A percentile compares a stretch with the other conserved stretches of the same genome.
Evolutionary conservation across 2,797 vertebrate species (phyloP).

Genomic region (Syngnathus rostellatus): DNA sequence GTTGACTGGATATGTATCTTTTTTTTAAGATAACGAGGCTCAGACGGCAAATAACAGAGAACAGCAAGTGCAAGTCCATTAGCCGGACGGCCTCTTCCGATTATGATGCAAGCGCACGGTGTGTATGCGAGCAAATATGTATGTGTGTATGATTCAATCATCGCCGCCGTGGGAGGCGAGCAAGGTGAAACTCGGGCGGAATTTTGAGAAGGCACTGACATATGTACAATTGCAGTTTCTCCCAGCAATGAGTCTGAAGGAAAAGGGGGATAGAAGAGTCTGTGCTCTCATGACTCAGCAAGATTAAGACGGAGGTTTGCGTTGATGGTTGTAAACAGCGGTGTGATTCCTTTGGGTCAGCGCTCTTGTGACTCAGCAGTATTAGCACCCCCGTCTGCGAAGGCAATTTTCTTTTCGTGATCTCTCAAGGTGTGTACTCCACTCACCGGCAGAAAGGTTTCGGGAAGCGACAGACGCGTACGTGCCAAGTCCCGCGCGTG

Average conservation of each 20-base stretch:
- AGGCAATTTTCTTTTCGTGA: slow-evolving; percentile 9
- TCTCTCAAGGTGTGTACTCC: not conserved
- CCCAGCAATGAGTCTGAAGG: too few species aligned
- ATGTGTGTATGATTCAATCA: slow-evolving; percentile 30
- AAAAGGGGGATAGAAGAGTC: not conserved
- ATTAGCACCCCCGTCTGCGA: slow-evolving; percentile 7
- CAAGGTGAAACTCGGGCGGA: slow-evolving; percentile 51
- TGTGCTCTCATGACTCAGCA: not conserved
- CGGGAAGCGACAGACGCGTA: slow-evolving; percentile 18
- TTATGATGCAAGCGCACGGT: slow-evolving; percentile 18
- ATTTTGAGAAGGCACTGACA: slow-evolving; percentile 33
- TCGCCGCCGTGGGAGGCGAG: slow-evolving; percentile 44
- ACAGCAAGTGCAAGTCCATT: slow-evolving; percentile 4
- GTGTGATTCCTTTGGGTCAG: slow-evolving; percentile 8
- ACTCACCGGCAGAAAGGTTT: slow-evolving; percentile 10
- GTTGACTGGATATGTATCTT: too few species aligned
- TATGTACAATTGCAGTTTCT: too few species aligned
- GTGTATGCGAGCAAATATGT: slow-evolving; percentile 6
- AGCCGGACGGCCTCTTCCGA: not conserved
- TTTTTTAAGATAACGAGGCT: not conserved
- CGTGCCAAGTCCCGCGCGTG: slow-evolving; percentile 44
- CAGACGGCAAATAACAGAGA: not conserved
- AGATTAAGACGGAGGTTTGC: too few species aligned
- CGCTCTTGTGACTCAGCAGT: slow-evolving; percentile 34
- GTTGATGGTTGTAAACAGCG: not conserved